A percentile compares a stretch with the other conserved stretches of the same genome.
phyloP scores from a whole-genome alignment of 2,888 invertebrate genomes.

The Slavum lentiscoides region DNA sequence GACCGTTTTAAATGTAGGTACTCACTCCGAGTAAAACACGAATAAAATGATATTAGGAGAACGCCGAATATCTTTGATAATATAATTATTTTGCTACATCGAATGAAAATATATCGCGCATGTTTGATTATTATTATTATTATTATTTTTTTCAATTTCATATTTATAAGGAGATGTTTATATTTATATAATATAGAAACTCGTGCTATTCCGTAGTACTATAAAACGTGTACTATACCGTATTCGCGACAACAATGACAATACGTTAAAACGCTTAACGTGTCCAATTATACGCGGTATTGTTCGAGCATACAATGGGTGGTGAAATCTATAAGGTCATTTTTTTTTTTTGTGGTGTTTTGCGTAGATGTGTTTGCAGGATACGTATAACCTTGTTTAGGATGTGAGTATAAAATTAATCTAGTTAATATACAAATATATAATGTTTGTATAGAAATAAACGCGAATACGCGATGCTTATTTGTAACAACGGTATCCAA shows the following conservation, averaged over 20 bases:
- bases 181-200: background rate
- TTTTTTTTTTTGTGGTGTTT: constrained; percentile 1
- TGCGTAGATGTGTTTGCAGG: background rate
- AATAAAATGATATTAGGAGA: background rate
- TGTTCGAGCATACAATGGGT: constrained; percentile 13
- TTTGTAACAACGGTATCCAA: no score
- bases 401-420: background rate
- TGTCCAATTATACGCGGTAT: constrained; percentile 21
- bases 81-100: background rate
- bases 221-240: background rate
- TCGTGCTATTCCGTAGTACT: background rate
- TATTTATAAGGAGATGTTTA: background rate
- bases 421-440: background rate
- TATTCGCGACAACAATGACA: constrained; percentile 18
- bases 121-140: background rate
- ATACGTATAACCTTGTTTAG: constrained; percentile 21
- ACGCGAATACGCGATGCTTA: no score
- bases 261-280: constrained; percentile 7
- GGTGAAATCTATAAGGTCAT: constrained; percentile 20
- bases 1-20: background rate
- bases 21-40: background rate
- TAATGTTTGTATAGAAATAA: no score
- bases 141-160: background rate
- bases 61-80: background rate
- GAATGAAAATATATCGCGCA: background rate